phyloP scores from a whole-genome alignment of 2,113 vertebrate species.

The Diglossa brunneiventris region DNA sequence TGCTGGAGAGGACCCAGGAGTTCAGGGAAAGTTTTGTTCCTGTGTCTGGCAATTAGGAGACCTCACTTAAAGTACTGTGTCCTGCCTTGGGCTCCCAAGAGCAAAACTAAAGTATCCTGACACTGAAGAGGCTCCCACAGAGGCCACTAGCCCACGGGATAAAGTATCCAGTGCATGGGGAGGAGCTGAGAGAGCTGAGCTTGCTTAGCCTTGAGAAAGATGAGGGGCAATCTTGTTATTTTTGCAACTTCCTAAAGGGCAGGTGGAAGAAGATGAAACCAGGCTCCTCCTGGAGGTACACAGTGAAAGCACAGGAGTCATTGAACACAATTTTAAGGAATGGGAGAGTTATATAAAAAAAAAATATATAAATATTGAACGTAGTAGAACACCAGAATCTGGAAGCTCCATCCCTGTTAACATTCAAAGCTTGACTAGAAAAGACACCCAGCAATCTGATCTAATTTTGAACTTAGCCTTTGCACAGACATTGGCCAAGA shows the following conservation, averaged over 20 bases:
- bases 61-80: neutral
- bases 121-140: neutral
- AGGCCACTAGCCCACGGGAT: neutral
- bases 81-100: neutral
- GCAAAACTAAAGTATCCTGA: neutral
- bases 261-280: neutral
- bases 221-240: neutral
- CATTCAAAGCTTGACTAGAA: neutral
- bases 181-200: neutral
- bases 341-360: neutral
- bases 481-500: accelerated
- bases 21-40: neutral
- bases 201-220: neutral
- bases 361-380: neutral
- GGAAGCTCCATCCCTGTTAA: neutral
- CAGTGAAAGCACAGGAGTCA: neutral
- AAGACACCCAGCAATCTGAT: neutral
- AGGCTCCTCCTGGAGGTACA: neutral
- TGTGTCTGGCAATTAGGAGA: neutral
- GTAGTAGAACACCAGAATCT: neutral
- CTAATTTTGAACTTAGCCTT: neutral
- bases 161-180: neutral
- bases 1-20: neutral
- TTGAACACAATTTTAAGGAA: neutral
- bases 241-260: neutral